Conservation (phyloP, 2,797 vertebrate genomes). For the Rhadinocentrus ornatus region DNA sequence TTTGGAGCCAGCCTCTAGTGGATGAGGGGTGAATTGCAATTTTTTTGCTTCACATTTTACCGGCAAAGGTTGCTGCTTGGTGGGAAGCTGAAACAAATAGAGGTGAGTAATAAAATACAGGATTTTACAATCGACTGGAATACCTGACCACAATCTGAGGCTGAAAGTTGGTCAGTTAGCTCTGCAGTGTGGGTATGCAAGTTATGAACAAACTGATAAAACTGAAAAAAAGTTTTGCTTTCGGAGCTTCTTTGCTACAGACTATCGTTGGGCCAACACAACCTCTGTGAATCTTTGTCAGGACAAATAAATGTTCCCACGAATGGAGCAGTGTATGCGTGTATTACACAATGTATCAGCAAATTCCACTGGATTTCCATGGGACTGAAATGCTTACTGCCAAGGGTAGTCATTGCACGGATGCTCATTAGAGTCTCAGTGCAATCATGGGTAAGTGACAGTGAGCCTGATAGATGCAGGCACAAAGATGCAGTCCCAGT, state of each 20-base stretch:
- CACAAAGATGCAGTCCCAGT: constrained; percentile 53
- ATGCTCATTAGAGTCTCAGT: constrained; percentile 67
- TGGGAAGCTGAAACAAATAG: background rate
- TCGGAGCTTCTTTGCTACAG: constrained; percentile 23
- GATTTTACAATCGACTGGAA: too few species aligned
- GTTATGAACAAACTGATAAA: too few species aligned
- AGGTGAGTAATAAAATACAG: too few species aligned
- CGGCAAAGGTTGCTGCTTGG: too few species aligned
- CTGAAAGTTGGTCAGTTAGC: too few species aligned
- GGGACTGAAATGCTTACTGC: constrained; percentile 39
- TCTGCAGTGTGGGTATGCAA: too few species aligned
- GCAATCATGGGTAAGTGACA: constrained; percentile 60
- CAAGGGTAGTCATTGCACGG: constrained; percentile 54
- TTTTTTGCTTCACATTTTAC: too few species aligned
- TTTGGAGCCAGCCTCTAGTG: too few species aligned
- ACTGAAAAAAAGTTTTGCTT: constrained; percentile 16
- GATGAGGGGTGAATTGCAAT: background rate
- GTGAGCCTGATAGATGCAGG: constrained; percentile 41
- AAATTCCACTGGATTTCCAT: constrained; percentile 56
- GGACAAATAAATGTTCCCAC: constrained; percentile 69
- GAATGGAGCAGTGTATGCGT: constrained; percentile 47
- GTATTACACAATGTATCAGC: constrained; percentile 56
- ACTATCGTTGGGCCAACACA: constrained; percentile 22
- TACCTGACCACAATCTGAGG: too few species aligned
- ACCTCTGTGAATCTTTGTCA: constrained; percentile 50